A percentile compares a stretch with the other conserved stretches of the same genome.
Conservation (phyloP, 2,888 invertebrate genomes). For the Nymphalis polychloros region DNA sequence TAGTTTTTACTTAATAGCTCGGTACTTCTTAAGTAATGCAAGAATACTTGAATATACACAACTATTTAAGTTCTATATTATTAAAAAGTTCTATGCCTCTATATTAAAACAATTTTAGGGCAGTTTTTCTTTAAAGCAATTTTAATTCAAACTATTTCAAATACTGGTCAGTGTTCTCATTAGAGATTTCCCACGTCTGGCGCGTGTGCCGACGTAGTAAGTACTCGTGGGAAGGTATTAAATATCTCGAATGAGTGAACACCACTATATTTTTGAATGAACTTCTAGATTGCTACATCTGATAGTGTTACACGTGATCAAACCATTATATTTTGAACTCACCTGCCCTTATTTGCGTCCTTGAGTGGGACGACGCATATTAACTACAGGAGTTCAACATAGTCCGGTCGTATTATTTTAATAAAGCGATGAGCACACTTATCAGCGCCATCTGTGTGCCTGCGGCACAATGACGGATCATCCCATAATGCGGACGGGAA, state of each 20-base stretch:
- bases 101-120: neutral
- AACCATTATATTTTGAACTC: constrained; percentile 52
- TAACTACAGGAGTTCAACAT: constrained; percentile 47
- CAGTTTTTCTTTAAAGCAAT: neutral
- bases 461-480: constrained; percentile 75
- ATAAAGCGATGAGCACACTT: constrained; percentile 73
- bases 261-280: constrained; percentile 60
- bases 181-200: constrained; percentile 54
- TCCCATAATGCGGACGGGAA: constrained; percentile 75
- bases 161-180: constrained; percentile 24
- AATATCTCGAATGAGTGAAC: constrained; percentile 69
- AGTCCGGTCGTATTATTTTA: constrained; percentile 63
- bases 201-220: constrained; percentile 62
- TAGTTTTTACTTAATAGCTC: too few species aligned
- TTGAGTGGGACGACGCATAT: constrained; percentile 24
- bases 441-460: constrained; percentile 74
- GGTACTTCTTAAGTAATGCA: too few species aligned
- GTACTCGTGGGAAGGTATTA: constrained; percentile 78
- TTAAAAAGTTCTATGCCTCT: neutral
- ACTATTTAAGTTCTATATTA: neutral
- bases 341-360: constrained; percentile 41
- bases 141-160: constrained; percentile 5
- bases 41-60: too few species aligned
- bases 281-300: constrained; percentile 60
- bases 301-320: constrained; percentile 57